A percentile compares a stretch with the other conserved stretches of the same genome.
Evolutionary conservation across 2,888 invertebrate species (phyloP).

Genomic region (Pseudococcus longispinus): DNA sequence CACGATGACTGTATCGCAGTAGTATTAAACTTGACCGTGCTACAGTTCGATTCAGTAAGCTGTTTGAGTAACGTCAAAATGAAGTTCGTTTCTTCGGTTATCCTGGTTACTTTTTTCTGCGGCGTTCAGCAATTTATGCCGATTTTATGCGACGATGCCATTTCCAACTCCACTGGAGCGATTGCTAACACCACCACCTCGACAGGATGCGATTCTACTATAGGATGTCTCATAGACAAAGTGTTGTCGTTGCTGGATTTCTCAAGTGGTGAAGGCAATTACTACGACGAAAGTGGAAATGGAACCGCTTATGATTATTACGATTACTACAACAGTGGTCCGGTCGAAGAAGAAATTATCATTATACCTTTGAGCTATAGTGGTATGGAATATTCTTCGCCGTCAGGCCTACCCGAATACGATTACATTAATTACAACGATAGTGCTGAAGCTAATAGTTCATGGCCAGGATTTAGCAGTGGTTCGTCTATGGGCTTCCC

Average conservation of each 20-base stretch:
- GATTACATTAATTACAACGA: too few relatives aligned
- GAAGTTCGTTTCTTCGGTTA: background rate
- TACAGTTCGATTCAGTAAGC: background rate
- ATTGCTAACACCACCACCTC: too few relatives aligned
- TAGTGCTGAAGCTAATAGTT: too few relatives aligned
- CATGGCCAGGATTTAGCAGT: too few relatives aligned
- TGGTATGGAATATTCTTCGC: too few relatives aligned
- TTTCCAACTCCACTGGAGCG: too few relatives aligned
- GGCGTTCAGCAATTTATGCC: background rate
- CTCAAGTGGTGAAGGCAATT: background rate
- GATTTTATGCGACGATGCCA: background rate
- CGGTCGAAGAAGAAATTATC: constrained; percentile 7
- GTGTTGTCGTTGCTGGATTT: too few relatives aligned
- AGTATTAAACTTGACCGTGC: background rate
- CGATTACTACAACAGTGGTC: background rate
- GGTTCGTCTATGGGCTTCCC: too few relatives aligned
- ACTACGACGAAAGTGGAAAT: background rate
- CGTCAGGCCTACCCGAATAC: background rate
- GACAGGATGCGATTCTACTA: too few relatives aligned
- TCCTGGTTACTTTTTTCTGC: background rate
- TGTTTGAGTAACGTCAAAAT: background rate
- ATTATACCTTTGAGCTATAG: background rate
- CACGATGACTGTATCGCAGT: too few relatives aligned
- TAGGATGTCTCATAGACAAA: too few relatives aligned
- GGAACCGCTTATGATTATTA: background rate